These are phyloP conservation scores for Acromyrmex charruanus DNA, from an alignment of 1,140 invertebrate genomes.

Conservation along the genomic window DNA sequence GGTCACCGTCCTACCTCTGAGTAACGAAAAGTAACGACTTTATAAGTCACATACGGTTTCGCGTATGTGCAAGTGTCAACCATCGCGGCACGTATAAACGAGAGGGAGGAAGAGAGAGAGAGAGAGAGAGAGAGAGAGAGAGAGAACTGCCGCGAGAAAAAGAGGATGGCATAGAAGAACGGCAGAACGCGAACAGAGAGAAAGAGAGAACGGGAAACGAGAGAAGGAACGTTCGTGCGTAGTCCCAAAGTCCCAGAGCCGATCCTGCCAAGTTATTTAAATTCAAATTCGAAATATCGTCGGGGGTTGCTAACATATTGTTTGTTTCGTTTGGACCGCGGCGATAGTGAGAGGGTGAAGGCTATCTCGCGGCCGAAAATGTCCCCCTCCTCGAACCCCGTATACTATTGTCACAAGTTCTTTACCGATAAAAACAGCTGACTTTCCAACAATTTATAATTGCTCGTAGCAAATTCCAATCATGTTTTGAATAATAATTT, in stretches of 20 bases:
- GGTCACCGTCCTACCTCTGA: constrained; percentile 61
- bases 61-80: constrained; percentile 70
- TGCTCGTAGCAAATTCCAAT: not conserved
- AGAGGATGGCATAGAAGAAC: constrained; percentile 70
- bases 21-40: constrained; percentile 77
- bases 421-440: constrained; percentile 41
- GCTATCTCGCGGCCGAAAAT: constrained; percentile 73
- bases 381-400: constrained; percentile 37
- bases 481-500: not conserved
- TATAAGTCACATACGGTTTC: constrained; percentile 75
- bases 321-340: constrained; percentile 85
- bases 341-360: constrained; percentile 78
- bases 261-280: constrained; percentile 87
- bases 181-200: constrained; percentile 60
- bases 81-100: constrained; percentile 74
- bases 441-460: constrained; percentile 31
- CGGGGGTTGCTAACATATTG: constrained; percentile 87
- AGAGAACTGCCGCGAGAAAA: constrained; percentile 49
- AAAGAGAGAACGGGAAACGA: constrained; percentile 73
- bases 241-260: constrained; percentile 86
- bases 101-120: constrained; percentile 64
- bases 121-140: constrained; percentile 1
- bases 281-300: constrained; percentile 87
- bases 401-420: constrained; percentile 56
- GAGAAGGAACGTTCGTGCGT: constrained; percentile 82